Base-by-base conservation (phyloP, 2,797 vertebrate genomes). In the Sebastes cheni region DNA sequence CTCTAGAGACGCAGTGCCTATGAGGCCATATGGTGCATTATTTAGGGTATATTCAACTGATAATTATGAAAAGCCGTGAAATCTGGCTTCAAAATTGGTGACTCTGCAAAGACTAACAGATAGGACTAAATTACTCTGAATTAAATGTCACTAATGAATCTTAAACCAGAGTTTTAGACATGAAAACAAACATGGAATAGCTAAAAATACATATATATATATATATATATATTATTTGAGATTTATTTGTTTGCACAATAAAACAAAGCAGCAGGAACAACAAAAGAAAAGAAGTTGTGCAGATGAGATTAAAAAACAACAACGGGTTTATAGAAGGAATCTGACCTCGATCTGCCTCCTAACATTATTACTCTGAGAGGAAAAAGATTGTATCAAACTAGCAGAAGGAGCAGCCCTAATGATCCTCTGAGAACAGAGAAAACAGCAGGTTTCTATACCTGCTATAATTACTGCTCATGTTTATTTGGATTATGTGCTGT, bases 1-100 rank as follows among this genome's bases (percentile, higher is more conserved):
- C 92, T 77, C 82, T 14, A 22, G 85, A 89, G 91, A 89, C 72
- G 9, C 67, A 4, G 18, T 58, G 75, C 68, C 76, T 76, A 59
- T 14, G 58, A 84, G 81, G 83, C 72, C 67, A 86, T 79, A 64
- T 81, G 77, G 67, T 88, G 80, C 76, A 90, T 88, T 88, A 88
- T 88, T 93, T 78, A 91, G 85, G 42, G 75, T 66, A 71, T 60
- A 30, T 91, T 90, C 83, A 83, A 74, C 62, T 77, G 58, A 79
- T 86, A 67, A 86, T 82, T 72, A 85, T 67, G 34, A 85, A 87
- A 46, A 75, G 59, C 55, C 23, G 22, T 85, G n/a, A 86, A 85
- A 86, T 85, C 67, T 66, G 61, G 60, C 79, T 72, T 84, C 62
- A 79, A 85, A 82, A 69, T 32, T 72, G 75, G 70, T 62, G 80